These are phyloP conservation scores for Sarcophaga caerulescens DNA, from an alignment of 2,888 invertebrate species.

Conservation along the genomic window DNA sequence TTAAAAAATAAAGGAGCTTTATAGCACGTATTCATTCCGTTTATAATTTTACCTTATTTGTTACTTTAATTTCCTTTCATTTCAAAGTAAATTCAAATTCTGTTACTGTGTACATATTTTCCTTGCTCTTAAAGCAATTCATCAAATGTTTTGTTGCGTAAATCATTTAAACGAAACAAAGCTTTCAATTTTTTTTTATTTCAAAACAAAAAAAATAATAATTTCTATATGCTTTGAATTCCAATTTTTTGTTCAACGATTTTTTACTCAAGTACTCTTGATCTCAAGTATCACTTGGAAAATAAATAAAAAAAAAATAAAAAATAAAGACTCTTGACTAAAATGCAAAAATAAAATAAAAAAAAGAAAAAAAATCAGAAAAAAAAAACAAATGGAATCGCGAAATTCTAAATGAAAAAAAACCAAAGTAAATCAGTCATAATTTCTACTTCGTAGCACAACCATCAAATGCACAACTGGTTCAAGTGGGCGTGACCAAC, in stretches of 20 bases:
- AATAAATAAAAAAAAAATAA: slow-evolving; percentile 39
- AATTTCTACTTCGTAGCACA: slow-evolving; percentile 61
- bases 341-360: slow-evolving; percentile 25
- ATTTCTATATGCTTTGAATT: background rate
- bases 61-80: too few species aligned
- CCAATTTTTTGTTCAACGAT: slow-evolving; percentile 33
- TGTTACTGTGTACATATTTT: background rate
- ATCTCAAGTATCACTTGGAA: slow-evolving; percentile 59
- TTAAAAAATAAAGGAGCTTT: too few species aligned
- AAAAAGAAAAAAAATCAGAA: slow-evolving; percentile 41
- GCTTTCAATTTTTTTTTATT: background rate
- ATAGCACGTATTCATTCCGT: too few species aligned
- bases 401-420: slow-evolving; percentile 46
- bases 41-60: too few species aligned
- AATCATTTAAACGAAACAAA: slow-evolving; percentile 26
- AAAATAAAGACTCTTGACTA: slow-evolving; percentile 53
- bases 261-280: slow-evolving; percentile 58
- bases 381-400: background rate
- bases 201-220: background rate
- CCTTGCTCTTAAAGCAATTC: background rate
- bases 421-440: slow-evolving; percentile 62
- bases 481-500: slow-evolving; percentile 67
- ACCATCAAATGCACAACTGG: slow-evolving; percentile 67
- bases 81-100: too few species aligned
- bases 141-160: background rate